phyloP scores from a whole-genome alignment of 1,140 invertebrate species.

The Drosophila fuyamai region DNA sequence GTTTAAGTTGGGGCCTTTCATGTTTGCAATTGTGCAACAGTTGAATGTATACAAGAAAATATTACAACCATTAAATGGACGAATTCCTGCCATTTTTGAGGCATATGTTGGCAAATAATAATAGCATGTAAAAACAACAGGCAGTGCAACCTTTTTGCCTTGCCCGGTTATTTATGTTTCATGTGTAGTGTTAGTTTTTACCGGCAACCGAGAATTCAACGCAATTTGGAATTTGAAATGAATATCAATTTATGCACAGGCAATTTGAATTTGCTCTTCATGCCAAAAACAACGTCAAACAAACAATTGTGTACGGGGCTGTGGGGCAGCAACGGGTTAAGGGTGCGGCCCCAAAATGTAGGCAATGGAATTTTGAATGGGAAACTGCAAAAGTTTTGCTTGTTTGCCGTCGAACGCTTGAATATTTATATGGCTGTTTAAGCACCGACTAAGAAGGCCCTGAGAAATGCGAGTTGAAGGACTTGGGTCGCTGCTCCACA shows the following conservation, averaged over 20 bases:
- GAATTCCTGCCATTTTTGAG: not conserved
- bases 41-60: not conserved
- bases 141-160: not conserved
- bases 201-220: conserved; percentile 46
- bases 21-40: not conserved
- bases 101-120: not conserved
- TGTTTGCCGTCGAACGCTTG: conserved; percentile 48
- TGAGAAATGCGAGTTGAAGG: conserved; percentile 29
- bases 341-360: conserved; percentile 27
- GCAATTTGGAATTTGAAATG: conserved; percentile 65
- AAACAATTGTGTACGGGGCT: conserved; percentile 13
- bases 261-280: conserved; percentile 56
- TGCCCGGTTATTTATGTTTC: conserved; percentile 29
- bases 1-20: not conserved
- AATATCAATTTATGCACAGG: conserved; percentile 75
- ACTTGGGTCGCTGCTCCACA: conserved; percentile 19
- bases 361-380: conserved; percentile 58
- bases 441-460: conserved; percentile 41
- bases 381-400: conserved; percentile 54
- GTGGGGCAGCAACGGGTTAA: not conserved
- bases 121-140: no score
- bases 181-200: conserved; percentile 14
- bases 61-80: not conserved
- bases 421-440: conserved; percentile 64
- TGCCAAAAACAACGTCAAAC: conserved; percentile 12